Conservation (phyloP, 2,888 invertebrate species). For the Amphiduros pacificus region DNA sequence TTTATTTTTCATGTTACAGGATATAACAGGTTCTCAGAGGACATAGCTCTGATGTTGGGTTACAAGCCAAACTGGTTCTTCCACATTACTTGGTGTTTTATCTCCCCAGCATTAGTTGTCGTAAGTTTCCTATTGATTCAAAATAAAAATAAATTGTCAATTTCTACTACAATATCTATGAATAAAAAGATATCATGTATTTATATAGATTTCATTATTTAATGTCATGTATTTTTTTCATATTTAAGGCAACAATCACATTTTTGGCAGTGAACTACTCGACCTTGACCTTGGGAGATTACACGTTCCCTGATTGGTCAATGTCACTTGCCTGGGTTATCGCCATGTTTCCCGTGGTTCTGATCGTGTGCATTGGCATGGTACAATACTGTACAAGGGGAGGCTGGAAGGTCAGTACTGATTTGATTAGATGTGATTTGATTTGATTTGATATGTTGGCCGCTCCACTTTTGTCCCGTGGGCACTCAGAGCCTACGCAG, state of each 20-base stretch:
- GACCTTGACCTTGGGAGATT: background rate
- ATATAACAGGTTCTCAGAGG: background rate
- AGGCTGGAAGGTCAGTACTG: conserved; percentile 5
- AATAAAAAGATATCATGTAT: background rate
- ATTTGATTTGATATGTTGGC: too few relatives aligned
- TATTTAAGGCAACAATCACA: background rate
- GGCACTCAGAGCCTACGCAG: too few relatives aligned
- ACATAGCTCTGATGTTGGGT: background rate
- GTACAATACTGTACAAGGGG: conserved; percentile 4
- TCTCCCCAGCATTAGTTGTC: background rate
- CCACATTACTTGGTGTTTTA: background rate
- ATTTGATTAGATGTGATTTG: background rate
- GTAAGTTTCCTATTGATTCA: too few relatives aligned
- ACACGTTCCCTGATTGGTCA: background rate
- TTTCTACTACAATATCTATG: background rate
- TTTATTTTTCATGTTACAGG: too few relatives aligned
- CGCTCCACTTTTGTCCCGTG: too few relatives aligned
- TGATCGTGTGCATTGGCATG: background rate
- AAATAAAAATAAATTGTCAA: background rate
- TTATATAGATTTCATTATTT: background rate
- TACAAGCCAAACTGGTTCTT: background rate
- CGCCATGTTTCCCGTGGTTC: background rate
- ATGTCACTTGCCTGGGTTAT: background rate
- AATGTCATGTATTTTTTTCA: background rate
- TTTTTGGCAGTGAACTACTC: background rate